Percentiles rank a stretch among this genome's conserved stretches.
phyloP scores from a whole-genome alignment of 2,797 vertebrate species.

The Lycodopsis pacificus region DNA sequence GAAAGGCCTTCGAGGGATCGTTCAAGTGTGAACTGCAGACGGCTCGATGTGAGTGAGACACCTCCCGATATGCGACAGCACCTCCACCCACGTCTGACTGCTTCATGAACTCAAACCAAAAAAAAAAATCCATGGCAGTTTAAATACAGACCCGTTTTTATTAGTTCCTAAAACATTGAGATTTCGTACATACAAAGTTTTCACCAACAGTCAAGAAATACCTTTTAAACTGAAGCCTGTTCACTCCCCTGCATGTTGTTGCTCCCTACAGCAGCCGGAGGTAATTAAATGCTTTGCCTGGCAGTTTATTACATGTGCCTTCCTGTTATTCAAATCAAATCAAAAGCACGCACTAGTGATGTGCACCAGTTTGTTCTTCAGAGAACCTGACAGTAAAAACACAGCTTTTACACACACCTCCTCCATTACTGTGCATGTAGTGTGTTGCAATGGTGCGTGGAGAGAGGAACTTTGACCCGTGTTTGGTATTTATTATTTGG shows the following conservation, averaged over 20 bases:
- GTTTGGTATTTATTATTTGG: not conserved
- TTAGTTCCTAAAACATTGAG: conserved; percentile 11
- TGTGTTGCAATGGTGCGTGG: not conserved
- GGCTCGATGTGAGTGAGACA: conserved; percentile 16
- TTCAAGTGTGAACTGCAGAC: conserved; percentile 42
- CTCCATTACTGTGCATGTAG: not conserved
- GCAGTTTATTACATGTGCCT: not conserved
- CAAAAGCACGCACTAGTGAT: not conserved
- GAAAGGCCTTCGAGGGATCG: conserved; percentile 27
- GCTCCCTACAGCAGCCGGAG: not conserved
- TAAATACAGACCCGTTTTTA: not conserved
- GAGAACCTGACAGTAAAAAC: not conserved
- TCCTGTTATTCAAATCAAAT: not conserved
- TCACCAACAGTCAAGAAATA: not conserved
- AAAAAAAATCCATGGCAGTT: not conserved
- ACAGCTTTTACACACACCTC: not conserved
- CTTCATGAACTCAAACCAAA: not conserved
- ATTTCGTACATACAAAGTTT: conserved; percentile 7
- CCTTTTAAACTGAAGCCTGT: not conserved
- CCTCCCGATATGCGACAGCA: not conserved
- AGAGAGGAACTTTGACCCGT: conserved; percentile 1
- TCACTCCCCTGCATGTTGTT: not conserved
- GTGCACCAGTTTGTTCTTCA: not conserved
- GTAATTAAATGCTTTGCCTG: not conserved
- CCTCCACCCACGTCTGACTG: not conserved